Evolutionary conservation across 2,797 vertebrate species (phyloP).

Genomic region (Rhinoraja longicauda): DNA sequence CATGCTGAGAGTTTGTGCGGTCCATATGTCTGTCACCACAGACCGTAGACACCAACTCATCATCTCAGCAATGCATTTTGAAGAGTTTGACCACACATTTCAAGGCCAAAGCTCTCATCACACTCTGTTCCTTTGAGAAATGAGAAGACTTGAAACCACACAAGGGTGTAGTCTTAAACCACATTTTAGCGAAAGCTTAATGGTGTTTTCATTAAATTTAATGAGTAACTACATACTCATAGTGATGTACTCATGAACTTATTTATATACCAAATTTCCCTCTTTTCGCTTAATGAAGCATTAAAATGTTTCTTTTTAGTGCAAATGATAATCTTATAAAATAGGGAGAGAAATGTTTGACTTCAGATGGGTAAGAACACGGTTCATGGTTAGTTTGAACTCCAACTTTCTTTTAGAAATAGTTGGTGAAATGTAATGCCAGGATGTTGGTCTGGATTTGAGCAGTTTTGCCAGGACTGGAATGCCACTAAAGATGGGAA

Average conservation of each 20-base stretch:
- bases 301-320: neutral
- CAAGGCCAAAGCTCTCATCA: neutral
- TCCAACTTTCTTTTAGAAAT: neutral
- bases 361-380: neutral
- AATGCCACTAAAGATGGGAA: neutral
- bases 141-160: neutral
- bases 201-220: neutral
- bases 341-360: neutral
- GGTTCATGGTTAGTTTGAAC: neutral
- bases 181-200: neutral
- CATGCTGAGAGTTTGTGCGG: neutral
- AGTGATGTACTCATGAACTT: neutral
- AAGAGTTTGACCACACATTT: neutral
- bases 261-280: neutral
- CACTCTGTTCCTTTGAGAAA: neutral
- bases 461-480: neutral
- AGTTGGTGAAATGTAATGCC: neutral
- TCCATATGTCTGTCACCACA: neutral
- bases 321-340: neutral
- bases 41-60: neutral
- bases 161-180: neutral
- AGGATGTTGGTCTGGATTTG: neutral
- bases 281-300: neutral
- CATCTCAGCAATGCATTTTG: neutral
- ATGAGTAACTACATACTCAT: neutral